Base-by-base conservation (phyloP, 2,888 invertebrate species). In the Empis livida region DNA sequence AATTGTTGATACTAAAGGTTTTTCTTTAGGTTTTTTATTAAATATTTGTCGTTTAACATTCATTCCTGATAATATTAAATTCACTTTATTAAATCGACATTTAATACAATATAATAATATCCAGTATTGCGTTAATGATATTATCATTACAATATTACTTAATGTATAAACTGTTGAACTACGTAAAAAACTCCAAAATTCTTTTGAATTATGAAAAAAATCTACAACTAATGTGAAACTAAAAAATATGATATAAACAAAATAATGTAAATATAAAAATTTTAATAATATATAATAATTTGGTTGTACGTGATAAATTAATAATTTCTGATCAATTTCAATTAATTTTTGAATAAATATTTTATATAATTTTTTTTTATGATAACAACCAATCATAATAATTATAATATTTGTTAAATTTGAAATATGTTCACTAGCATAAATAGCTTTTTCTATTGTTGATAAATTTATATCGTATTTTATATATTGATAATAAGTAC, bases 391-490 rank as follows among this genome's bases (percentile, higher is more conserved):
- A 37, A 48, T 15, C 2, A 40, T 45, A 1, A 31, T 42, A 30
- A 44, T 42, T 4, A 30, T 6, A 27, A 48, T 42, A 30, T 42
- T 48, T 20, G 45, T 14, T 15, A 17, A n/a, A 27, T 48, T 48
- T 37, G 48, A 42, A 30, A 48, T 44, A 31, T 48, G 44, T 42
- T 48, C 48, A 42, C 48, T 48, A 27, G 44, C 44, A 17, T 48
- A 48, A 10, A 48, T 35, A 5, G 48, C 44, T 11, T 43, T 44
- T 30, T 48, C 32, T n/a, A 45, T 44, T 11, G 42, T 38, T 11
- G 48, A 42, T 42, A 48, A 44, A 10, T 38, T 42, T 3, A 23
- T 15, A 42, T 48, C 48, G 42, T 42, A 48, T 20, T 44, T 44
- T n/a, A 31, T 35, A 41, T 44, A 44, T 30, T 48, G 48, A 38